phyloP scores from a whole-genome alignment of 2,888 invertebrate species.

The Gerris lacustris region DNA sequence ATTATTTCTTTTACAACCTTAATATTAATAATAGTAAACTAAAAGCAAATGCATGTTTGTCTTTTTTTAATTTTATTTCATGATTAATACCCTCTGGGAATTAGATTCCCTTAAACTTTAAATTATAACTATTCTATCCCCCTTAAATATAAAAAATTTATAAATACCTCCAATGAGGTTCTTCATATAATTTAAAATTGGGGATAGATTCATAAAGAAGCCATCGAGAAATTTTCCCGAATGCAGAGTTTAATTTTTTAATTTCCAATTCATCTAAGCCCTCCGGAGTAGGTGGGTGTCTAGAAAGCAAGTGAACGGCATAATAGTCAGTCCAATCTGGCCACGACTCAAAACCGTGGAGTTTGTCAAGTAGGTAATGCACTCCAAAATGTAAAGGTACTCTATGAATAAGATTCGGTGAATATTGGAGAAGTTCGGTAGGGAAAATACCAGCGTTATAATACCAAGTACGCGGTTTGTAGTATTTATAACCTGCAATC shows the following conservation, averaged over 20 bases:
- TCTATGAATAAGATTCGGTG: conserved; percentile 35
- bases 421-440: conserved; percentile 34
- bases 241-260: conserved; percentile 31
- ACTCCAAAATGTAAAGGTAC: conserved; percentile 36
- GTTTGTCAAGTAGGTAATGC: conserved; percentile 33
- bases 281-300: conserved; percentile 33
- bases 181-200: neutral
- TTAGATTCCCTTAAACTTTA: too few relatives aligned
- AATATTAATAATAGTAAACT: too few relatives aligned
- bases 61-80: too few relatives aligned
- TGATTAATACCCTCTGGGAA: too few relatives aligned
- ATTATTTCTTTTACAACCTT: too few relatives aligned
- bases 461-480: conserved; percentile 36
- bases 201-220: conserved; percentile 18
- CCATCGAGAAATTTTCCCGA: conserved; percentile 34
- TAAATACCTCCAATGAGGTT: neutral
- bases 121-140: too few relatives aligned
- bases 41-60: too few relatives aligned
- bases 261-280: conserved; percentile 28
- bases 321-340: conserved; percentile 33
- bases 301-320: conserved; percentile 35
- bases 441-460: conserved; percentile 39
- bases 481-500: conserved; percentile 35
- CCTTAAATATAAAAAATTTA: too few relatives aligned
- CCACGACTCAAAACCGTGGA: conserved; percentile 33